Percentiles rank a stretch among this genome's conserved stretches.
Conservation (phyloP, 2,113 vertebrate species). For the Cyprinodon tularosa region DNA sequence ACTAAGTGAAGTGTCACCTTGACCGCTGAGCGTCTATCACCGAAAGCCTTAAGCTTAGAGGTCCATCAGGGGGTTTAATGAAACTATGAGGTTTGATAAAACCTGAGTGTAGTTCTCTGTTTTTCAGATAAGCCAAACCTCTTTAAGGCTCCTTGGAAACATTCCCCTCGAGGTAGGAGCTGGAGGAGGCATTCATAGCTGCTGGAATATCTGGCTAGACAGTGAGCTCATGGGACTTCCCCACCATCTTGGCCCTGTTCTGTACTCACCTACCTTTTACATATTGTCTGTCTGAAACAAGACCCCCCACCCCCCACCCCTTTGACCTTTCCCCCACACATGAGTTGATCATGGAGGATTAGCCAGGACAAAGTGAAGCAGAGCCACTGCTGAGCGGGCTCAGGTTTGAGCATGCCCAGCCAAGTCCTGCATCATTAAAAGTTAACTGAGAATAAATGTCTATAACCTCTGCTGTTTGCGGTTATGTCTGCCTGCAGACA, state of each 20-base stretch:
- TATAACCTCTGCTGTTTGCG: slow-evolving; percentile 48
- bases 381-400: slow-evolving; percentile 51
- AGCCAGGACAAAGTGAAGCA: slow-evolving; percentile 62
- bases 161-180: slow-evolving; percentile 36
- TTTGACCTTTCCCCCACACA: slow-evolving; percentile 45
- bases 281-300: slow-evolving; percentile 39
- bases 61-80: slow-evolving; percentile 5
- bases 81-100: not conserved
- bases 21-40: slow-evolving; percentile 11
- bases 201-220: slow-evolving; percentile 64
- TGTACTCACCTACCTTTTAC: slow-evolving; percentile 58
- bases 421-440: slow-evolving; percentile 57
- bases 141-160: slow-evolving; percentile 29
- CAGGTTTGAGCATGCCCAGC: slow-evolving; percentile 53
- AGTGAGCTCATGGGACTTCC: slow-evolving; percentile 77
- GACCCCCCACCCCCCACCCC: not conserved
- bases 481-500: slow-evolving; percentile 22
- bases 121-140: slow-evolving; percentile 24
- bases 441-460: slow-evolving; percentile 56
- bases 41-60: not conserved
- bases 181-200: slow-evolving; percentile 54
- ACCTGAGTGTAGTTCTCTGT: slow-evolving; percentile 19
- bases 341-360: slow-evolving; percentile 56
- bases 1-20: slow-evolving; percentile 34
- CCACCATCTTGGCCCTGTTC: slow-evolving; percentile 47